These are phyloP conservation scores for Erythrocercus mccallii DNA, from an alignment of 2,113 vertebrate species.

Conservation along the genomic window DNA sequence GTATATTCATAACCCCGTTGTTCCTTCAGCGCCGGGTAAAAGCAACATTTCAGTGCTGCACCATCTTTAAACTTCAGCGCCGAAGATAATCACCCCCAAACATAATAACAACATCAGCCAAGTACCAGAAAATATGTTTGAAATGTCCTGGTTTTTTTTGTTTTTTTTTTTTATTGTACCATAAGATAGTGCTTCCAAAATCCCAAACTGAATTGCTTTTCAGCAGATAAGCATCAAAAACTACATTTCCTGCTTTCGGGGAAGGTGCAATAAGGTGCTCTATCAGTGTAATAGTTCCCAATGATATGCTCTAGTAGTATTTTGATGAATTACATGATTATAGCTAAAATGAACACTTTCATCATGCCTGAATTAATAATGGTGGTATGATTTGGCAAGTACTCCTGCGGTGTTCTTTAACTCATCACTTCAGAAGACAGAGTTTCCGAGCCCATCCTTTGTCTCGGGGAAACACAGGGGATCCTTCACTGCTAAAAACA, in stretches of 20 bases:
- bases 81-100: constrained; percentile 37
- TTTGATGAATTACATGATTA: constrained; percentile 97
- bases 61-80: constrained; percentile 37
- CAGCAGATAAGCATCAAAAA: constrained; percentile 69
- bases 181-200: constrained; percentile 35
- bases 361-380: constrained; percentile 84
- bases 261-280: constrained; percentile 76
- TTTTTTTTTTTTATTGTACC: constrained; percentile 61
- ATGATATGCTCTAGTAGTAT: constrained; percentile 82
- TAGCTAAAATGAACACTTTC: constrained; percentile 91
- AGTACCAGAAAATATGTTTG: constrained; percentile 42
- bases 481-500: constrained; percentile 31
- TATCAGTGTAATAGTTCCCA: constrained; percentile 80
- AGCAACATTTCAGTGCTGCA: not conserved
- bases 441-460: constrained; percentile 51
- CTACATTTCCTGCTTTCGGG: constrained; percentile 68
- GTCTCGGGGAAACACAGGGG: constrained; percentile 49
- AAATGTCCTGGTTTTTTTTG: constrained; percentile 28
- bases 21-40: not conserved
- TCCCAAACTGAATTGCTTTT: constrained; percentile 67
- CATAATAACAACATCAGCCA: constrained; percentile 28
- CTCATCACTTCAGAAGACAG: constrained; percentile 81
- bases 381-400: constrained; percentile 77
- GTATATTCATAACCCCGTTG: not conserved
- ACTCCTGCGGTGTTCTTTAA: constrained; percentile 73